Evolutionary conservation across 2,888 invertebrate species (phyloP).

Genomic region (Melanotus villosus): DNA sequence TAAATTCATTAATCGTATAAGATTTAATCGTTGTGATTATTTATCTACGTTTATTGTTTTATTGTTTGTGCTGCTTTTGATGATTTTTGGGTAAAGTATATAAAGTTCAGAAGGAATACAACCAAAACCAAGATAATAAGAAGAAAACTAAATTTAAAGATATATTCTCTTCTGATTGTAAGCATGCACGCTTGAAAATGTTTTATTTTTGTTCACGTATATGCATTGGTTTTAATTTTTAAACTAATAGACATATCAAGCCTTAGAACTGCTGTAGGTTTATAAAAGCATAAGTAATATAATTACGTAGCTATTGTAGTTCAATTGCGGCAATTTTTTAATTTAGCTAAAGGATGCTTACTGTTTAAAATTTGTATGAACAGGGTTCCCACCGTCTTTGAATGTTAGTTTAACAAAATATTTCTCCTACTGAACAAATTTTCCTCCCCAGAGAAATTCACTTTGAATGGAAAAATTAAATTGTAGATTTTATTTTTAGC

Average conservation of each 20-base stretch:
- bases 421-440: no score
- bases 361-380: slow-evolving; percentile 5
- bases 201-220: slow-evolving; percentile 30
- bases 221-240: slow-evolving; percentile 17
- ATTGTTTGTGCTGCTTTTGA: slow-evolving; percentile 76
- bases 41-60: slow-evolving; percentile 63
- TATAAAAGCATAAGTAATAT: slow-evolving; percentile 28
- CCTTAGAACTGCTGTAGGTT: slow-evolving; percentile 32
- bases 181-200: slow-evolving; percentile 65
- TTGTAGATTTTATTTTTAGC: no score
- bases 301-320: slow-evolving; percentile 29
- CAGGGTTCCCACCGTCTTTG: neutral
- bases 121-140: slow-evolving; percentile 71
- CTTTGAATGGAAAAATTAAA: no score
- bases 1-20: slow-evolving; percentile 26
- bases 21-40: slow-evolving; percentile 26
- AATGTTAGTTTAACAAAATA: no score
- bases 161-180: slow-evolving; percentile 88
- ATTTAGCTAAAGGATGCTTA: slow-evolving; percentile 31
- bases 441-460: no score
- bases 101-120: slow-evolving; percentile 81
- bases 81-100: slow-evolving; percentile 78
- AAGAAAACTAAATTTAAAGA: slow-evolving; percentile 89
- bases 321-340: slow-evolving; percentile 36
- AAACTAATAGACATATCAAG: neutral